Conservation (phyloP, 2,888 invertebrate species). For the Limnephilus lunatus region DNA sequence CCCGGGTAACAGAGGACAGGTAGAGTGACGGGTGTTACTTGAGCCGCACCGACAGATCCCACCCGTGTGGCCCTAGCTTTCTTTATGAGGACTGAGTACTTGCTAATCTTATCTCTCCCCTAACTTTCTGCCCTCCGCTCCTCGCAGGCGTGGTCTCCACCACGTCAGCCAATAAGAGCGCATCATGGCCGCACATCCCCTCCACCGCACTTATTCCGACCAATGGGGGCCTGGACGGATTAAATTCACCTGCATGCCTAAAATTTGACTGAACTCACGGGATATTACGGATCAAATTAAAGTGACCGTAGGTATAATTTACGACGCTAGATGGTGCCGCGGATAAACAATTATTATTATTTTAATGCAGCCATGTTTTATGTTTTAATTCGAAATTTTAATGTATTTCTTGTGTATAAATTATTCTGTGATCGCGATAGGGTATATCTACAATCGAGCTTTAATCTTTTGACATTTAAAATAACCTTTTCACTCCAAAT, state of each 20-base stretch:
- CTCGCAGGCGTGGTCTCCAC: constrained; percentile 42
- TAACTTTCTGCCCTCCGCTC: constrained; percentile 18
- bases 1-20: constrained; percentile 23
- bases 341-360: constrained; percentile 61
- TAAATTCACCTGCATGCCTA: constrained; percentile 56
- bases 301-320: constrained; percentile 64
- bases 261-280: constrained; percentile 58
- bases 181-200: constrained; percentile 61
- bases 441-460: neutral
- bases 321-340: constrained; percentile 54
- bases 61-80: constrained; percentile 45
- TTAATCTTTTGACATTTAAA: constrained; percentile 40
- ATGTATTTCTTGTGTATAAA: constrained; percentile 55
- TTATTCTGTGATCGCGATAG: constrained; percentile 43
- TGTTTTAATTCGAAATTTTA: constrained; percentile 53
- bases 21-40: neutral
- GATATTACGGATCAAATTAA: constrained; percentile 64
- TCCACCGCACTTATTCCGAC: constrained; percentile 21
- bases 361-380: constrained; percentile 45
- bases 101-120: constrained; percentile 42
- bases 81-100: constrained; percentile 31
- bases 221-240: constrained; percentile 39
- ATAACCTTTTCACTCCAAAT: constrained; percentile 23
- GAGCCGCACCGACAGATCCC: constrained; percentile 36
- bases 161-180: constrained; percentile 41